Percentiles rank a stretch among this genome's conserved stretches.
Conservation (phyloP, 1,140 invertebrate species). For the Drosophila mayri region DNA sequence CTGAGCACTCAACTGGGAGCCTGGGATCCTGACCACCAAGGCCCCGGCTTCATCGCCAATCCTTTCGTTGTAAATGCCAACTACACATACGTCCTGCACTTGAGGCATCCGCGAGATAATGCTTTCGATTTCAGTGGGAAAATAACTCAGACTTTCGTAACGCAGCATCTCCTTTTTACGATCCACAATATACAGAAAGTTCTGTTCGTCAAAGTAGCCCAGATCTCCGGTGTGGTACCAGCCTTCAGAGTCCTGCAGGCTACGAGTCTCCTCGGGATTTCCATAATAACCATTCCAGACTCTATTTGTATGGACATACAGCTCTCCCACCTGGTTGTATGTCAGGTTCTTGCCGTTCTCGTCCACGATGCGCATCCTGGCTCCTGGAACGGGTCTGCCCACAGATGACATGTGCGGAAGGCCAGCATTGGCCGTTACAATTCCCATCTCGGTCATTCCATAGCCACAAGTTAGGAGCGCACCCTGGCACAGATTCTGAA, state of each 20-base stretch:
- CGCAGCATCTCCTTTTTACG: constrained; percentile 93
- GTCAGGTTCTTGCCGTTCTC: constrained; percentile 70
- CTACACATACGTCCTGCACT: constrained; percentile 72
- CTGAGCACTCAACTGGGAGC: constrained; percentile 38
- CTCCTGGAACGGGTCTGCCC: constrained; percentile 51
- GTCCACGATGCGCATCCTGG: constrained; percentile 63
- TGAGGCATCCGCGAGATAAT: constrained; percentile 49
- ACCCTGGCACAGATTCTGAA: constrained; percentile 54
- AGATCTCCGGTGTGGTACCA: constrained; percentile 92
- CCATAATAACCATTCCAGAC: constrained; percentile 85
- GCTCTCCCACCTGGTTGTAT: constrained; percentile 82
- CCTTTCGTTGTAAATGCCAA: constrained; percentile 67
- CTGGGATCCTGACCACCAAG: constrained; percentile 52
- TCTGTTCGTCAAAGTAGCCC: constrained; percentile 88
- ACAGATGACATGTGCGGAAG: constrained; percentile 48
- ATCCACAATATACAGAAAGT: constrained; percentile 89
- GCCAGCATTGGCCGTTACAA: constrained; percentile 60
- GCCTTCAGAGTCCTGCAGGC: constrained; percentile 87
- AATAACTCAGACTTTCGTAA: constrained; percentile 85
- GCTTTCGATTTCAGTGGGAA: constrained; percentile 73
- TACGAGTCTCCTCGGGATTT: constrained; percentile 87
- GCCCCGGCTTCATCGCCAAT: constrained; percentile 68
- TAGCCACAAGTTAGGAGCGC: constrained; percentile 61
- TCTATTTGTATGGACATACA: constrained; percentile 75
- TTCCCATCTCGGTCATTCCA: constrained; percentile 64